phyloP scores from a whole-genome alignment of 2,113 vertebrate genomes.

The Meriones unguiculatus region DNA sequence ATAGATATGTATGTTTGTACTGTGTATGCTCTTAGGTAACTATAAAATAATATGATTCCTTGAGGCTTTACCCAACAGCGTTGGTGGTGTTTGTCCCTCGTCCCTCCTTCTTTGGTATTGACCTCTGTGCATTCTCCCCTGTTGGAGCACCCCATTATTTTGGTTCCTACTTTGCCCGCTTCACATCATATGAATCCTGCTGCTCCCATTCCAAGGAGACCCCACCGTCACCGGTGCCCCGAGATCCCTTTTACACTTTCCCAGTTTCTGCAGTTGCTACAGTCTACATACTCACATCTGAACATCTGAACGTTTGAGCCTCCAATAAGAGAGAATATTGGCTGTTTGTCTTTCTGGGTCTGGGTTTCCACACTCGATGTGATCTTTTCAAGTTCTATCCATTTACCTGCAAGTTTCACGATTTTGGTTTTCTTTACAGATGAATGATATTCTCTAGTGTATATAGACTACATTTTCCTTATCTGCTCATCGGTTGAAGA shows the following conservation, averaged over 20 bases:
- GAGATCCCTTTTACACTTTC: no score
- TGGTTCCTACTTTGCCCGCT: background rate
- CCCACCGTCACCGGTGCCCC: background rate
- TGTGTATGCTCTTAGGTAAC: background rate
- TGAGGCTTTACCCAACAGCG: background rate
- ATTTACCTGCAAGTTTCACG: background rate
- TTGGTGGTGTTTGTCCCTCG: background rate
- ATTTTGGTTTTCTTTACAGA: background rate
- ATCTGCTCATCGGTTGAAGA: background rate
- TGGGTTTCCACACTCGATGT: background rate
- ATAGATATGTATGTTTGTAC: no score
- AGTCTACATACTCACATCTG: background rate
- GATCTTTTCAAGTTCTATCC: no score
- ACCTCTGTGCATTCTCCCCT: rapidly evolving
- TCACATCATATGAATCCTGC: background rate
- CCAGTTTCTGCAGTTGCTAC: background rate
- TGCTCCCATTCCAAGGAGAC: background rate
- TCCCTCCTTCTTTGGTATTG: background rate
- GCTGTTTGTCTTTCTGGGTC: background rate
- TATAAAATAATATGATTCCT: background rate
- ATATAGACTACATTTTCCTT: background rate
- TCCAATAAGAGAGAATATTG: background rate
- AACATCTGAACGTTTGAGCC: background rate
- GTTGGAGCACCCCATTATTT: background rate
- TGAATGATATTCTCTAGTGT: no score